A percentile compares a stretch with the other conserved stretches of the same genome.
These are phyloP conservation scores for Drosophila anomelani DNA, from an alignment of 2,888 invertebrate genomes.

Conservation along the genomic window DNA sequence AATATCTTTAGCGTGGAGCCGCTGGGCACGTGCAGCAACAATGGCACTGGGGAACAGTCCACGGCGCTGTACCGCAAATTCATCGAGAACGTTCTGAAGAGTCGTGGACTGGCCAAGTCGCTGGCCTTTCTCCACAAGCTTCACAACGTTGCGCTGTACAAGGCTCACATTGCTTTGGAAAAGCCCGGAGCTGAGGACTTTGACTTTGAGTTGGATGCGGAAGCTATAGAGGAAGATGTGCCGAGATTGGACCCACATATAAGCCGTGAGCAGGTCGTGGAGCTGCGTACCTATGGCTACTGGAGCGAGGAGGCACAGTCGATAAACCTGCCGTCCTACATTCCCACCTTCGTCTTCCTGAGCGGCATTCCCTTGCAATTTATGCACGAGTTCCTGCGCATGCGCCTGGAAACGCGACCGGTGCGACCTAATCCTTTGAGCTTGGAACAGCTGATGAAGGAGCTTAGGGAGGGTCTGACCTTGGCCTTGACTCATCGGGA, in stretches of 20 bases:
- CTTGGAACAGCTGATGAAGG: constrained; percentile 94
- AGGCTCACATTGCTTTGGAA: constrained; percentile 89
- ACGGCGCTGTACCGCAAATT: constrained; percentile 89
- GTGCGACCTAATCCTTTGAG: constrained; percentile 94
- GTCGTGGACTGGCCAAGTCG: constrained; percentile 93
- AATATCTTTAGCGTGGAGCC: constrained; percentile 86
- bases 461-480: constrained; percentile 94
- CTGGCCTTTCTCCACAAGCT: constrained; percentile 91
- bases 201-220: constrained; percentile 83
- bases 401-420: constrained; percentile 93
- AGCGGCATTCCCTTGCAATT: constrained; percentile 94
- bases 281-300: constrained; percentile 87
- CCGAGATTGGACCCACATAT: constrained; percentile 83
- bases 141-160: constrained; percentile 88
- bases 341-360: constrained; percentile 93
- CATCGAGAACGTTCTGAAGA: constrained; percentile 94
- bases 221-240: constrained; percentile 85
- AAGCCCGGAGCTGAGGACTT: constrained; percentile 84
- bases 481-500: constrained; percentile 93
- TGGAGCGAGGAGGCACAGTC: constrained; percentile 91
- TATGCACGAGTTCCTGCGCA: constrained; percentile 95
- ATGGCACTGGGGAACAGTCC: constrained; percentile 85
- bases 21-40: constrained; percentile 85
- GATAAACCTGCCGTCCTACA: constrained; percentile 94
- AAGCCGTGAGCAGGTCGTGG: constrained; percentile 82